Percentiles rank a stretch among this genome's conserved stretches.
Evolutionary conservation across 1,140 invertebrate genomes (phyloP).

Genomic region (Plutomurus gul): DNA sequence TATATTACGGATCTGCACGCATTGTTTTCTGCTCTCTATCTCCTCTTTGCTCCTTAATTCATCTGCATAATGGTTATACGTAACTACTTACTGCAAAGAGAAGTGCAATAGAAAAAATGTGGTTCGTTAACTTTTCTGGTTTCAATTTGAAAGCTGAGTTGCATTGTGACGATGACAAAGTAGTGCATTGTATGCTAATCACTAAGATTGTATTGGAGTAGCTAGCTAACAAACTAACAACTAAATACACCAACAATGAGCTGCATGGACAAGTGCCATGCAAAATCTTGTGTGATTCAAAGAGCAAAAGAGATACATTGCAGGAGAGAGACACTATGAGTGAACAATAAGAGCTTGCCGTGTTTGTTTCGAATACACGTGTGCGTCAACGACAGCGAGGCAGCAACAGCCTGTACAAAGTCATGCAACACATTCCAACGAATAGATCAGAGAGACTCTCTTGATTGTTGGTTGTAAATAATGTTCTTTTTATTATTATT

Average conservation of each 20-base stretch:
- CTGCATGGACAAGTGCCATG: too few relatives aligned
- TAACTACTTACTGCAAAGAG: not conserved
- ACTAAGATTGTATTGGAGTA: not conserved
- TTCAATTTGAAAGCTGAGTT: slow-evolving; percentile 1
- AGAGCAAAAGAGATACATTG: too few relatives aligned
- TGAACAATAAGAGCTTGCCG: not conserved
- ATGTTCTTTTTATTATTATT: too few relatives aligned
- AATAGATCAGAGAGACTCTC: not conserved
- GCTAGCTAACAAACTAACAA: too few relatives aligned
- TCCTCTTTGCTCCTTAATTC: too few relatives aligned
- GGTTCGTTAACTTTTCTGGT: not conserved
- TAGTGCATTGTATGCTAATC: not conserved
- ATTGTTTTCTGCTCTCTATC: too few relatives aligned
- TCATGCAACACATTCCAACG: not conserved
- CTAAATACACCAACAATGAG: not conserved
- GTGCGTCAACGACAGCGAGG: too few relatives aligned
- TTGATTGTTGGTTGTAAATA: too few relatives aligned
- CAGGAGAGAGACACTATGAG: not conserved
- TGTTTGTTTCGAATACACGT: not conserved
- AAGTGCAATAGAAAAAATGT: not conserved
- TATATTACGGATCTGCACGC: too few relatives aligned
- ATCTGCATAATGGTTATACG: too few relatives aligned
- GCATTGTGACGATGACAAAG: not conserved
- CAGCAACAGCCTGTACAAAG: too few relatives aligned
- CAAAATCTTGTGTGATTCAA: not conserved